These are phyloP conservation scores for Clupea harengus DNA, from an alignment of 2,113 vertebrate species.

Conservation along the genomic window DNA sequence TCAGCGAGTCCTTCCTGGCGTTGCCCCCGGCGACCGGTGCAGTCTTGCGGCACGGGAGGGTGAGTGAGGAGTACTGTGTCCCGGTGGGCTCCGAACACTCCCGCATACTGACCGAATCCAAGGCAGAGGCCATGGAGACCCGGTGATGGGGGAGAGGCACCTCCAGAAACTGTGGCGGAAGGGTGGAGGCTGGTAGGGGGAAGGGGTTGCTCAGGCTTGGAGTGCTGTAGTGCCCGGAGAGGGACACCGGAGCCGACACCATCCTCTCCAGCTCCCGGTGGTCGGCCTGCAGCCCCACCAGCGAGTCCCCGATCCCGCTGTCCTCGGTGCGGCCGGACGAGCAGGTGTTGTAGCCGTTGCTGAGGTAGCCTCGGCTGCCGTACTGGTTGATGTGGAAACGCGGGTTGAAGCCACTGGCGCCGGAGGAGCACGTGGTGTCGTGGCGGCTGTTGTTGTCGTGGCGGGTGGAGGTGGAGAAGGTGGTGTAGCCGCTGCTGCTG, in stretches of 20 bases:
- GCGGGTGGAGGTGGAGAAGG: conserved; percentile 32
- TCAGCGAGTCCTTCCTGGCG: conserved; percentile 83
- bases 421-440: conserved; percentile 43
- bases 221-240: conserved; percentile 69
- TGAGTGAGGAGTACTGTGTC: conserved; percentile 74
- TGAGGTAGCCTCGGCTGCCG: conserved; percentile 22
- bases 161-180: conserved; percentile 58
- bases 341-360: conserved; percentile 48
- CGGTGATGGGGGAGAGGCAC: conserved; percentile 54
- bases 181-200: conserved; percentile 63
- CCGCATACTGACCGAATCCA: conserved; percentile 67
- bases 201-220: conserved; percentile 64
- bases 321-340: conserved; percentile 67
- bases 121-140: conserved; percentile 69
- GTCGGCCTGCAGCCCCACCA: conserved; percentile 53
- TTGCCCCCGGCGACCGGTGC: conserved; percentile 63
- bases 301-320: conserved; percentile 66
- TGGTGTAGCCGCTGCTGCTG: conserved; percentile 52
- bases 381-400: not conserved
- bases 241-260: conserved; percentile 70
- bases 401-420: conserved; percentile 11
- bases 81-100: conserved; percentile 56
- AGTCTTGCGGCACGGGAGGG: conserved; percentile 78
- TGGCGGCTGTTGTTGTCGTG: conserved; percentile 18
- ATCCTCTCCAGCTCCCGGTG: conserved; percentile 68